Percentiles rank a stretch among this genome's conserved stretches.
Conservation (phyloP, 2,113 vertebrate genomes). For the Onychostoma macrolepis region DNA sequence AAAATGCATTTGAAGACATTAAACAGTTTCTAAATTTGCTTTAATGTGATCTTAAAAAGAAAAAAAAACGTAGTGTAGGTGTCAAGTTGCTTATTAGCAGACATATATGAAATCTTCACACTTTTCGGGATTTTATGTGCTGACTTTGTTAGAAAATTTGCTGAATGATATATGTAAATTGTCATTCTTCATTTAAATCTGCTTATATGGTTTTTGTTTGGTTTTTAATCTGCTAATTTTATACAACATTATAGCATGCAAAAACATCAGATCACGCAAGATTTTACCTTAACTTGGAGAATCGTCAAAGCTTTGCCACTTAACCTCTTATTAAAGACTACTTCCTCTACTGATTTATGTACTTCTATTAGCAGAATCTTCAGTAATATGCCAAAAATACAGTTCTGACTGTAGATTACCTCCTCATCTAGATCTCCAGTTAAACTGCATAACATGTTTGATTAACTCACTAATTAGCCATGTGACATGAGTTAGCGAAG, state of each 20-base stretch:
- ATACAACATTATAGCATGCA: neutral
- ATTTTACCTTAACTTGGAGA: neutral
- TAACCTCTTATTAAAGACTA: neutral
- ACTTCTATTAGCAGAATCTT: neutral
- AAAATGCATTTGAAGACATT: too few relatives aligned
- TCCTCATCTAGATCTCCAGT: conserved; percentile 36
- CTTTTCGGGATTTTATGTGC: too few relatives aligned
- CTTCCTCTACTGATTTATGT: neutral
- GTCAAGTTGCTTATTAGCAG: too few relatives aligned
- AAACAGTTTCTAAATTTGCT: too few relatives aligned
- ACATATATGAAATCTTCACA: too few relatives aligned
- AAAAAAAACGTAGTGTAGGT: too few relatives aligned
- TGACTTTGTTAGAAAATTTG: neutral
- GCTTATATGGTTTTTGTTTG: too few relatives aligned
- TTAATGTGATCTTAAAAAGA: too few relatives aligned
- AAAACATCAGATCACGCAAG: neutral
- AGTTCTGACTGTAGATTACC: conserved; percentile 30
- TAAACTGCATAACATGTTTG: conserved; percentile 45
- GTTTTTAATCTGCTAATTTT: neutral
- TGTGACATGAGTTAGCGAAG: neutral
- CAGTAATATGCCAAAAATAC: neutral
- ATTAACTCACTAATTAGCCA: conserved; percentile 55
- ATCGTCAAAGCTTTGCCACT: neutral
- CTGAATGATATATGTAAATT: neutral
- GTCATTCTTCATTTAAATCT: neutral